phyloP scores from a whole-genome alignment of 2,797 vertebrate genomes.

The Spinibarbus caldwelli region DNA sequence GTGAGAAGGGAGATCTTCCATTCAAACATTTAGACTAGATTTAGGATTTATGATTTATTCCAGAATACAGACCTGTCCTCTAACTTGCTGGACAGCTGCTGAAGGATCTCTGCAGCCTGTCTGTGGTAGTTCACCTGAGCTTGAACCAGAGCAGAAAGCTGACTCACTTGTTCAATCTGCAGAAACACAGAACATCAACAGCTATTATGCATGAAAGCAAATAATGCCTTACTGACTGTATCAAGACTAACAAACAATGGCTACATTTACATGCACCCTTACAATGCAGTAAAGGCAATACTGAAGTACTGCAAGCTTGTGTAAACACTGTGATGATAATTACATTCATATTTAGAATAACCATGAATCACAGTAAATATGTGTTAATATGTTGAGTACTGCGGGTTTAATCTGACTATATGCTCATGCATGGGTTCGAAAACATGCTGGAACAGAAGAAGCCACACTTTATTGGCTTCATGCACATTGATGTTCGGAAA shows the following conservation, averaged over 20 bases:
- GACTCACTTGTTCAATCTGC: conserved; percentile 98
- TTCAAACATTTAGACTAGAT: neutral
- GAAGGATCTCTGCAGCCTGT: conserved; percentile 92
- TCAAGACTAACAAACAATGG: neutral
- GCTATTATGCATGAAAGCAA: conserved; percentile 30
- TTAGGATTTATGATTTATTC: neutral
- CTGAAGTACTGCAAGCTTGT: neutral
- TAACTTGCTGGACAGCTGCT: conserved; percentile 90
- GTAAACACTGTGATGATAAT: conserved; percentile 13
- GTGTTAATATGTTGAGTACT: neutral
- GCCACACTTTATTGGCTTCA: conserved; percentile 8
- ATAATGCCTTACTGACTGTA: conserved; percentile 32
- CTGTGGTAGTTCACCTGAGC: conserved; percentile 97
- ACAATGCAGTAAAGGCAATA: neutral
- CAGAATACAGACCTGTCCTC: conserved; percentile 85
- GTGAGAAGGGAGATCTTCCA: neutral
- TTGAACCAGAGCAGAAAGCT: conserved; percentile 92
- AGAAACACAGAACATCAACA: conserved; percentile 26
- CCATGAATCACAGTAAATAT: neutral
- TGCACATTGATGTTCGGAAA: neutral
- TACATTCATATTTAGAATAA: neutral
- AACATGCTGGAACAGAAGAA: conserved; percentile 28
- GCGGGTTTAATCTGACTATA: neutral
- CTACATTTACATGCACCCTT: conserved; percentile 23
- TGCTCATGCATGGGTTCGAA: conserved; percentile 7